A percentile compares a stretch with the other conserved stretches of the same genome.
Evolutionary conservation across 2,113 vertebrate genomes (phyloP).

Genomic region (Shinisaurus crocodilurus): DNA sequence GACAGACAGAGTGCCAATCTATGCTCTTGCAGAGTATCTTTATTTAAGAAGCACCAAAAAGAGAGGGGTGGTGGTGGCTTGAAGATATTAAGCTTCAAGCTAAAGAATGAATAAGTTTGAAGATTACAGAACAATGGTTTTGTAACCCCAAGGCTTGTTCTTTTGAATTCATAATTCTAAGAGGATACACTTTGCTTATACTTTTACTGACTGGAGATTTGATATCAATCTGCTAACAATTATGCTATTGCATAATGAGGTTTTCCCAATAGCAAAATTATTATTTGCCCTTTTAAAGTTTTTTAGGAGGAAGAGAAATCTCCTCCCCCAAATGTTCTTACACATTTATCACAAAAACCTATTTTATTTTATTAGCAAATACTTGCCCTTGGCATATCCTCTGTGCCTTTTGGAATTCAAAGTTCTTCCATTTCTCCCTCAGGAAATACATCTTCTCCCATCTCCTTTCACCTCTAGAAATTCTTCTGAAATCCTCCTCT

Average conservation of each 20-base stretch:
- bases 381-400: constrained; percentile 16
- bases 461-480: background rate
- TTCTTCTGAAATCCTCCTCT: background rate
- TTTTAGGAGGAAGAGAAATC: constrained; percentile 23
- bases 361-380: constrained; percentile 15
- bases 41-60: background rate
- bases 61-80: background rate
- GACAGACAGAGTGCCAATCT: background rate
- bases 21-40: background rate
- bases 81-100: background rate
- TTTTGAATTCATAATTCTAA: constrained; percentile 65
- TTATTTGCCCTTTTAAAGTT: constrained; percentile 17
- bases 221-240: constrained; percentile 52
- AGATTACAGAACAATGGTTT: background rate
- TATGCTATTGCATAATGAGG: constrained; percentile 37
- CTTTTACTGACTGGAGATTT: background rate
- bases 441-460: background rate
- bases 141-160: constrained; percentile 25
- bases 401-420: background rate
- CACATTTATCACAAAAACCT: background rate
- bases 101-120: background rate
- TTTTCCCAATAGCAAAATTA: constrained; percentile 40
- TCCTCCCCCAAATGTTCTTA: background rate
- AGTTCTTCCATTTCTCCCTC: background rate
- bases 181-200: constrained; percentile 35